These are phyloP conservation scores for Neodiprion lecontei DNA, from an alignment of 1,140 invertebrate genomes.

Conservation along the genomic window DNA sequence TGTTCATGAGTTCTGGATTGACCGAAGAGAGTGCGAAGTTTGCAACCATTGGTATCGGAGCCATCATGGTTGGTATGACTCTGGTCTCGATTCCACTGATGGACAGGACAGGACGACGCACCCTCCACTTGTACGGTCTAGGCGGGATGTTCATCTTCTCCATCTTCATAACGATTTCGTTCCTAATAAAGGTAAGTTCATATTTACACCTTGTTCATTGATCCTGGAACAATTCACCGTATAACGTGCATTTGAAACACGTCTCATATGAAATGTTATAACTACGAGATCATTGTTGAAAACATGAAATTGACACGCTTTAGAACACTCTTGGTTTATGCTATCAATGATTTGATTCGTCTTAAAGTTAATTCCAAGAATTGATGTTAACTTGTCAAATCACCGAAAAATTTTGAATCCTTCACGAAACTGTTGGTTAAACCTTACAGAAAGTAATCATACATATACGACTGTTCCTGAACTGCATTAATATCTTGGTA, in stretches of 20 bases:
- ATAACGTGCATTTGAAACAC: background rate
- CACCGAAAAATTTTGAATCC: no score
- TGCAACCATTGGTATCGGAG: constrained; percentile 95
- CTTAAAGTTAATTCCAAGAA: no score
- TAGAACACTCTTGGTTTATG: no score
- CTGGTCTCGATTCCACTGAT: constrained; percentile 95
- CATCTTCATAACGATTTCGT: constrained; percentile 96
- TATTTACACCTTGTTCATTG: background rate
- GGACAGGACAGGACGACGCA: constrained; percentile 92
- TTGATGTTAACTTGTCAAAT: no score
- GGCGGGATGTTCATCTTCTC: constrained; percentile 98
- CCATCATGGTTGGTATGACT: constrained; percentile 97
- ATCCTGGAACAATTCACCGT: background rate
- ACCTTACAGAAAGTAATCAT: no score
- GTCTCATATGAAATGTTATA: background rate
- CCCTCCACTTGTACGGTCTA: constrained; percentile 93
- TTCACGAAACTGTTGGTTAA: no score
- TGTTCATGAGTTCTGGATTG: constrained; percentile 90
- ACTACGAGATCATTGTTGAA: no score
- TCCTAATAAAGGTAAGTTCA: constrained; percentile 85
- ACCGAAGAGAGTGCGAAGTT: constrained; percentile 85
- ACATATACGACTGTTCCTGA: no score
- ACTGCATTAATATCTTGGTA: no score
- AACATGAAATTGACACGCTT: no score
- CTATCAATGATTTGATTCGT: no score